Conservation (phyloP, 1,140 invertebrate genomes). For the Hycleus phaleratus region DNA sequence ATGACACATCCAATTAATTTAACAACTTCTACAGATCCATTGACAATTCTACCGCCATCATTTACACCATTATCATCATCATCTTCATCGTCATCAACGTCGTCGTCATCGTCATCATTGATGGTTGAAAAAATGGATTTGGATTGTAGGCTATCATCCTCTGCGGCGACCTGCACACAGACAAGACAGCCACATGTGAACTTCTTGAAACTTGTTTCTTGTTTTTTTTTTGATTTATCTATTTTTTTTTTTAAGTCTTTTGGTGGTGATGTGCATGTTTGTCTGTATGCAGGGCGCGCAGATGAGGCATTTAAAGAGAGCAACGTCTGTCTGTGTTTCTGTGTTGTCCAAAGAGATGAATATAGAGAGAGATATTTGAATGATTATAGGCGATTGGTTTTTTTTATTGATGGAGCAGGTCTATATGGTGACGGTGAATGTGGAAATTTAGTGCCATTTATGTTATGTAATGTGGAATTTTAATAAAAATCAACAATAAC, state of each 20-base stretch:
- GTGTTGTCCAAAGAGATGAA: background rate
- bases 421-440: too few relatives aligned
- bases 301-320: constrained; percentile 10
- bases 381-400: too few relatives aligned
- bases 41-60: too few relatives aligned
- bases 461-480: too few relatives aligned
- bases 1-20: too few relatives aligned
- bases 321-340: constrained; percentile 15
- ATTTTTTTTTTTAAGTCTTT: constrained; percentile 21
- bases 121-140: background rate
- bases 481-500: too few relatives aligned
- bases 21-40: too few relatives aligned
- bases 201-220: constrained; percentile 23
- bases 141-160: constrained; percentile 8
- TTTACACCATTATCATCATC: too few relatives aligned
- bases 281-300: constrained; percentile 41
- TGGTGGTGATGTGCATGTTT: constrained; percentile 40
- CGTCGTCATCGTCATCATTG: background rate
- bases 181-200: constrained; percentile 36
- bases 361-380: background rate
- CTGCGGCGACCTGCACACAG: constrained; percentile 41
- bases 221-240: constrained; percentile 8
- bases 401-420: too few relatives aligned
- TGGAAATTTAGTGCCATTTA: too few relatives aligned
- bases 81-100: too few relatives aligned